phyloP scores from a whole-genome alignment of 2,797 vertebrate genomes.

The Momotus momota region DNA sequence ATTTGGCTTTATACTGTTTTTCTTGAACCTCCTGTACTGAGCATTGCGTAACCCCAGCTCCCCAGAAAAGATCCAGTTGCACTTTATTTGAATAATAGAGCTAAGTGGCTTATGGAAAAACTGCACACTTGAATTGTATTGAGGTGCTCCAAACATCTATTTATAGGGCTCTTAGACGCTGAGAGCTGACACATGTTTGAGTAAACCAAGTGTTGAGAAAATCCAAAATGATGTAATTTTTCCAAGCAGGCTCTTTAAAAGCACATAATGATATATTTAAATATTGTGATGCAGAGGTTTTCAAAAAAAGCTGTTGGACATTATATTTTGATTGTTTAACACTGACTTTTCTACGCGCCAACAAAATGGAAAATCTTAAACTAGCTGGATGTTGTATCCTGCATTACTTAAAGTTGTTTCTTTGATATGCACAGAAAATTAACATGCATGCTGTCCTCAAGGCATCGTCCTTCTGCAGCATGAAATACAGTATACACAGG shows the following conservation, averaged over 20 bases:
- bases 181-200: conserved; percentile 3
- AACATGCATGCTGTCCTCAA: background rate
- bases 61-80: conserved; percentile 35
- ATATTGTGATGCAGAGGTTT: background rate
- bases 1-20: conserved; percentile 26
- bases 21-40: background rate
- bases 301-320: background rate
- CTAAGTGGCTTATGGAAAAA: conserved; percentile 62
- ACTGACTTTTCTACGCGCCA: background rate
- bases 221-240: conserved; percentile 61
- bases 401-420: background rate
- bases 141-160: conserved; percentile 64
- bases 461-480: background rate
- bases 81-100: conserved; percentile 43
- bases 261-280: conserved; percentile 15
- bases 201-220: conserved; percentile 26
- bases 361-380: background rate
- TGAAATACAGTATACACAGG: accelerated
- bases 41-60: conserved; percentile 44
- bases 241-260: conserved; percentile 53
- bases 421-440: background rate
- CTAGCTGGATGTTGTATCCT: background rate
- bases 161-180: conserved; percentile 41
- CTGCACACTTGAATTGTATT: conserved; percentile 8
- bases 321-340: background rate